Base-by-base conservation (phyloP, 2,797 vertebrate genomes). In the Pangasius macronema region DNA sequence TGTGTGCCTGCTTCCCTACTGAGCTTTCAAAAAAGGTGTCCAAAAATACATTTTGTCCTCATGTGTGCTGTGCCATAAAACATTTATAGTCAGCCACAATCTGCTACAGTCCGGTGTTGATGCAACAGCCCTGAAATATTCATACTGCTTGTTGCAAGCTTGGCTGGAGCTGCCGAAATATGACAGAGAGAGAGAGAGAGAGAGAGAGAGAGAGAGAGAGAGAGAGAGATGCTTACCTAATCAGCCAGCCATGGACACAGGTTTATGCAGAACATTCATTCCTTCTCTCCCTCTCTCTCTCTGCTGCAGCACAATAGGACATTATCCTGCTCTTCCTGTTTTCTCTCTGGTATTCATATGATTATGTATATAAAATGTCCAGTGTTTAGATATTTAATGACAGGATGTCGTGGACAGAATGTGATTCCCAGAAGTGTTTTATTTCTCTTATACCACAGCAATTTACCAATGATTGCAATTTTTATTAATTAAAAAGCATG, bases 61-160 rank as follows among this genome's bases (percentile, higher is more conserved):
- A 95, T 94, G 92, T 95, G 95, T 91, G 91, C 95, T 94, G 95
- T 95, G 94, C 95, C 93, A 95, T 96, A 92, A 95, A 96, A 96
- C 95, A 96, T 96, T 96, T 95, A 96, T 95, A 95, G 94, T 91
- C 89, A 92, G 89, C 91, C 91, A 92, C 89, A 91, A 93, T 95
- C 93, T 94, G 94, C 93, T 94, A 89, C 92, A 92, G 87, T 85
- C 93, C 94, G 93, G 91, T 91, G 93, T 92, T 93, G 92, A 94
- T 91, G 93, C 90, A 90, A 91, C 91, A 87, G 89, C 84, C 85
- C 84, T 92, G 89, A 89, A 91, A 91, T 92, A 93, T 92, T 90
- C 89, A 91, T 91, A 86, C 87, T 89, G 77, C 89, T 89, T 90
- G 77, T 87, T 89, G 46, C 87, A 84, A 72, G 80, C 55, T 80